Percentiles rank a stretch among this genome's conserved stretches.
Conservation (phyloP, 2,888 invertebrate genomes). For the Lasioglossum vierecki region DNA sequence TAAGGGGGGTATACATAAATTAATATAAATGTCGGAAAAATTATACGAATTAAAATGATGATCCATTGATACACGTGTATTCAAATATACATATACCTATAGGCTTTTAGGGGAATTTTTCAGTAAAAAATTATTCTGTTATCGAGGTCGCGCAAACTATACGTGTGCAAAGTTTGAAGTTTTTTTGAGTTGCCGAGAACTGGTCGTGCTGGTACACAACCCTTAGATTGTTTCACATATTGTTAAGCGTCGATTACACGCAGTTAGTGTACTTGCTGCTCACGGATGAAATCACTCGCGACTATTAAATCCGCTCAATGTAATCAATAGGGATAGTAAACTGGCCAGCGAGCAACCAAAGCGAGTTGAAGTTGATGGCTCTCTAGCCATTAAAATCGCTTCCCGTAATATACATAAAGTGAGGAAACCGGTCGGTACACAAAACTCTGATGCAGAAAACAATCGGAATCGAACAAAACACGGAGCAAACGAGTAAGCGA, state of each 20-base stretch:
- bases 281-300: constrained; percentile 7
- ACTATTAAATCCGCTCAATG: constrained; percentile 21
- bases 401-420: constrained; percentile 9
- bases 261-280: background rate
- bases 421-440: constrained; percentile 3
- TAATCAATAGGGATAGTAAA: constrained; percentile 30
- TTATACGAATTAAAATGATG: too few species aligned
- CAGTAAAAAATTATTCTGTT: background rate
- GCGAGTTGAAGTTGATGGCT: background rate
- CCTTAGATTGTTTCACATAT: background rate
- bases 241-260: background rate
- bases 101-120: background rate
- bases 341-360: constrained; percentile 9
- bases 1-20: too few species aligned
- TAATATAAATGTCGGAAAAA: too few species aligned
- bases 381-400: constrained; percentile 11
- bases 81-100: too few species aligned
- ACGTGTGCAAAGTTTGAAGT: background rate
- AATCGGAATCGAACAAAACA: constrained; percentile 28
- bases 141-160: background rate
- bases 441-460: constrained; percentile 8
- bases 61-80: too few species aligned
- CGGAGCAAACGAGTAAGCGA: constrained; percentile 22
- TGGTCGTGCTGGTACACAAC: background rate
- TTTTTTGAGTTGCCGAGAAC: background rate